Percentiles rank a stretch among this genome's conserved stretches.
phyloP scores from a whole-genome alignment of 2,888 invertebrate genomes.

The Falcaria lacertinaria region DNA sequence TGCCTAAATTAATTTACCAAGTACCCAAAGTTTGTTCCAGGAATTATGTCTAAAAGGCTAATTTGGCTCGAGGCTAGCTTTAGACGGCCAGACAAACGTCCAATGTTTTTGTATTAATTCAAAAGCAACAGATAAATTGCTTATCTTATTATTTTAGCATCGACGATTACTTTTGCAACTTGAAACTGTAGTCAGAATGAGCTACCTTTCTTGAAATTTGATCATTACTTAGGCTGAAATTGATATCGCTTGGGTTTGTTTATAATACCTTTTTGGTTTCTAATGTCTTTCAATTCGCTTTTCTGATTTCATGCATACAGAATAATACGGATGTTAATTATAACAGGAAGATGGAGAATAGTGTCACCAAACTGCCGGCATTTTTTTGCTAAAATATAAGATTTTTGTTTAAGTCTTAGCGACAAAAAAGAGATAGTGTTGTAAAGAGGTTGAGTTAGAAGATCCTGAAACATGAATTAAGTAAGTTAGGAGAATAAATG shows the following conservation, averaged over 20 bases:
- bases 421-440: no score
- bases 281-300: no score
- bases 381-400: no score
- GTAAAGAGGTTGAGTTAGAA: no score
- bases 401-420: no score
- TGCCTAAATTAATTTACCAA: constrained; percentile 57
- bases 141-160: constrained; percentile 22
- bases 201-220: background rate
- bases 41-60: constrained; percentile 42
- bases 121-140: constrained; percentile 12
- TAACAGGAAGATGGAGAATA: no score
- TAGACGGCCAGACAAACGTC: constrained; percentile 27
- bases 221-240: constrained; percentile 4
- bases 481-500: no score
- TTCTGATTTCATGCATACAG: no score
- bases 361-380: no score
- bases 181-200: constrained; percentile 2
- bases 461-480: no score
- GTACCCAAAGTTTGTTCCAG: constrained; percentile 36
- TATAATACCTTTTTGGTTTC: no score
- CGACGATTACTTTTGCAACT: constrained; percentile 10
- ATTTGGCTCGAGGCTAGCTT: constrained; percentile 32
- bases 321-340: no score
- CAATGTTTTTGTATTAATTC: constrained; percentile 21
- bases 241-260: constrained; percentile 36